phyloP scores from a whole-genome alignment of 2,113 vertebrate genomes.

The Callipepla californica region DNA sequence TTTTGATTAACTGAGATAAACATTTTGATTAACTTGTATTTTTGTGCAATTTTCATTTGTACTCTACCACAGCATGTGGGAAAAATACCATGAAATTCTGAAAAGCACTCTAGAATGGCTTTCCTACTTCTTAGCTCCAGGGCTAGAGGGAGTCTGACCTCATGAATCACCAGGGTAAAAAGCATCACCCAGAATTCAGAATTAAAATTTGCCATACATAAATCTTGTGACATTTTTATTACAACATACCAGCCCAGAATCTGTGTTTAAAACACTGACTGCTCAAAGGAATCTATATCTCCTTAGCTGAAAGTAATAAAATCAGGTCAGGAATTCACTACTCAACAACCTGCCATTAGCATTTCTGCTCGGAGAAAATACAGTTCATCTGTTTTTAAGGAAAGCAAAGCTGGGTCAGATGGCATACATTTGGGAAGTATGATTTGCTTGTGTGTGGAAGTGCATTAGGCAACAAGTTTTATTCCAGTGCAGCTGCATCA shows the following conservation, averaged over 20 bases:
- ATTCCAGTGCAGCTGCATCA: background rate
- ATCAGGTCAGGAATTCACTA: conserved; percentile 42
- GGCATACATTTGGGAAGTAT: background rate
- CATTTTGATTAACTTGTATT: background rate
- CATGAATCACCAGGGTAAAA: conserved; percentile 37
- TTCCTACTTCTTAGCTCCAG: background rate
- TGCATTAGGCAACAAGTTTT: background rate
- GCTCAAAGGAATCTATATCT: conserved; percentile 61
- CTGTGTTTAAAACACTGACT: conserved; percentile 41
- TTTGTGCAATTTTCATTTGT: background rate
- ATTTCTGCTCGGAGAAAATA: conserved; percentile 15
- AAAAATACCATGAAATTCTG: background rate
- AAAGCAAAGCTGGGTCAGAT: background rate
- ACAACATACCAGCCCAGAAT: background rate
- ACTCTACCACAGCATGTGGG: background rate
- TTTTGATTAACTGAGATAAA: background rate
- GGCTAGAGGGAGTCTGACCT: background rate
- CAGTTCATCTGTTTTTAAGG: background rate
- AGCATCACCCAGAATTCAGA: conserved; percentile 47
- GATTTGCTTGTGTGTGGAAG: background rate
- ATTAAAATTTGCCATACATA: conserved; percentile 37
- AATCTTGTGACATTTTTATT: conserved; percentile 51
- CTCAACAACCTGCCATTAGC: background rate
- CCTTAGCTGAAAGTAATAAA: conserved; percentile 50
- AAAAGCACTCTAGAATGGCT: background rate